Evolutionary conservation across 2,888 invertebrate species (phyloP), one percentile per base, ranked within the genome.

Genomic region (Melanargia galathea): DNA sequence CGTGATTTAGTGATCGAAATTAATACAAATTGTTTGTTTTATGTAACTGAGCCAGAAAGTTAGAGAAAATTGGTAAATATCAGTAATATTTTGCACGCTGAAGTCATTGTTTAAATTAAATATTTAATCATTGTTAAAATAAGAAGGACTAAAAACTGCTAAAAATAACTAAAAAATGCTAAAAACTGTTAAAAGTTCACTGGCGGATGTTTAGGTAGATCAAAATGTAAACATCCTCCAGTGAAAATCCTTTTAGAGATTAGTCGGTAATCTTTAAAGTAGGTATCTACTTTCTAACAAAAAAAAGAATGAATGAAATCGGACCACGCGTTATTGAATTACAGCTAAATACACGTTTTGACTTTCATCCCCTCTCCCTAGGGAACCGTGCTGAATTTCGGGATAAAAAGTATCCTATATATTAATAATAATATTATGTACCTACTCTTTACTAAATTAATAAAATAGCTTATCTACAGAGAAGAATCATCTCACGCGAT

Each of bases 1-100:
- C 62, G 69, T 71, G 73, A 62, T 67, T 60, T 64, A 58, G 38
- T 49, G 46, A 7, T 62, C 22, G 49, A 49, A 63, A 62, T 51
- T 49, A 40, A 46, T 52, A 46, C 33, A 22, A 33, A 56, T 43
- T 26, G 11, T 48, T 13, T n/a, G 26, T 49, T n/a, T 49, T 46
- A 22, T 11, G 13, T 22, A 22, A 11, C 43, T 1, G 8, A 43
- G 7, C 8, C 7, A 11, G 5, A 20, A 13, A 20, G 40, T 40
- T 7, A 40, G n/a, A n/a, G 38, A n/a, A 16, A n/a, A 38, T 16
- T n/a, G 38, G 13, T 40, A 7, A 40, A 40, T 26, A 40, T 7
- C 16, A 6, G 1, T 40, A 1, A 35, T 35, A 35, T 35, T 10
- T 10, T 35, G 8, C 1, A 35, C 8, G 8, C 18, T 45, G 0